Base-by-base conservation (phyloP, 1,140 invertebrate genomes). In the Drusus annulatus region DNA sequence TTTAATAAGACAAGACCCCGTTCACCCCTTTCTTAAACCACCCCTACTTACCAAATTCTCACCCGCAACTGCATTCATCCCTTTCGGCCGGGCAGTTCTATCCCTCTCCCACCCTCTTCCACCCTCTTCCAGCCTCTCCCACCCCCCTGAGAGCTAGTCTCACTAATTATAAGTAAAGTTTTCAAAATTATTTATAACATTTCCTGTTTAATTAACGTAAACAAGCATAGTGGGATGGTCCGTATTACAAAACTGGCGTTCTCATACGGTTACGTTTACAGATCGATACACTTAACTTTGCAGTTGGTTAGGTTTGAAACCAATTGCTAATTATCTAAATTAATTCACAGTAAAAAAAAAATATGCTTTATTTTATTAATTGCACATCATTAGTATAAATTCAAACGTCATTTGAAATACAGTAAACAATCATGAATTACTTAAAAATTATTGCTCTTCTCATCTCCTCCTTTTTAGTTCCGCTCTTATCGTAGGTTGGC, bases 101-200 rank as follows among this genome's bases (percentile, higher is more conserved):
- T 78, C 75, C 28, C 52, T 31, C 50, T 74, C 71, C 2, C 51
- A 1, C 50, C 10, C 74, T 25, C 63, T 60, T 54, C 63, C 73
- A 10, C 23, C 4, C 45, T 56, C 31, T n/a, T n/a, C n/a, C n/a
- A n/a, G n/a, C n/a, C n/a, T n/a, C n/a, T n/a, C n/a, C n/a, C n/a
- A n/a, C n/a, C n/a, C 81, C 78, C 76, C 78, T 45, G 36, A 13
- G 36, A 10, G 36, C 10, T 13, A 45, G 79, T 31, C 81, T 76
- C 76, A 78, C 82, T 80, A 83, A 83, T 83, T 83, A 83, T 81
- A 83, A 81, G 69, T 45, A 79, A 83, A 83, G 79, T 83, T 83
- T 81, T 83, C 80, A 81, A 81, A 83, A 79, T 83, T 83, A 83
- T 83, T 83, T 83, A 83, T 83, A 83, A 83, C 78, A 83, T 83